phyloP scores from a whole-genome alignment of 2,113 vertebrate species.

The Lipophrys pholis region DNA sequence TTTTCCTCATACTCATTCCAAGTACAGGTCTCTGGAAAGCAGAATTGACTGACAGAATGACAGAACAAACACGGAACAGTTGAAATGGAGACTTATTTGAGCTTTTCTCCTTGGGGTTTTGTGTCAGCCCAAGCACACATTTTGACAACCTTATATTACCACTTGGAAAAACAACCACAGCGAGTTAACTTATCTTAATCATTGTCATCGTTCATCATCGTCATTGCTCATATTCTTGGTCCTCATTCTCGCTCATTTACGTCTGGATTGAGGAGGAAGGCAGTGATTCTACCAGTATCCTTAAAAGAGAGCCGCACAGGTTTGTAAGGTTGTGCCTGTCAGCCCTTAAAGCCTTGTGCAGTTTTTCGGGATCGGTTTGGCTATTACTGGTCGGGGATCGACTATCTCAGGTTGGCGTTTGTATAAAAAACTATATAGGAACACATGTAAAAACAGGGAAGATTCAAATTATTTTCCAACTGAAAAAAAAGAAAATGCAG shows the following conservation, averaged over 20 bases:
- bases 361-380: conserved; percentile 62
- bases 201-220: conserved; percentile 39
- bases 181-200: conserved; percentile 55
- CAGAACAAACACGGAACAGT: conserved; percentile 79
- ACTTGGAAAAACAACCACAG: conserved; percentile 66
- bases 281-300: conserved; percentile 71
- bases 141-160: conserved; percentile 63
- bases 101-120: conserved; percentile 57
- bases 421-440: conserved; percentile 87
- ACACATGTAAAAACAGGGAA: conserved; percentile 85
- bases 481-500: conserved; percentile 87
- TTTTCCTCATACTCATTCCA: conserved; percentile 79
- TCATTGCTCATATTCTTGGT: conserved; percentile 31
- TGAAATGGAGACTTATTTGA: conserved; percentile 73
- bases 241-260: conserved; percentile 58
- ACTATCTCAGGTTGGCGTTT: conserved; percentile 71
- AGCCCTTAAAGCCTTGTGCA: conserved; percentile 43
- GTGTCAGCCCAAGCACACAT: conserved; percentile 62
- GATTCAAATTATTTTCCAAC: conserved; percentile 75
- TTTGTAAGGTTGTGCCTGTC: conserved; percentile 34
- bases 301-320: conserved; percentile 54
- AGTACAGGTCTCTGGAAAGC: conserved; percentile 79
- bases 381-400: conserved; percentile 66
- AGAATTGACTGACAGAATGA: conserved; percentile 78
- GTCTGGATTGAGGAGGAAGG: conserved; percentile 72